Percentiles rank a stretch among this genome's conserved stretches.
Evolutionary conservation across 1,140 invertebrate genomes (phyloP).

Genomic region (Camponotus floridanus): DNA sequence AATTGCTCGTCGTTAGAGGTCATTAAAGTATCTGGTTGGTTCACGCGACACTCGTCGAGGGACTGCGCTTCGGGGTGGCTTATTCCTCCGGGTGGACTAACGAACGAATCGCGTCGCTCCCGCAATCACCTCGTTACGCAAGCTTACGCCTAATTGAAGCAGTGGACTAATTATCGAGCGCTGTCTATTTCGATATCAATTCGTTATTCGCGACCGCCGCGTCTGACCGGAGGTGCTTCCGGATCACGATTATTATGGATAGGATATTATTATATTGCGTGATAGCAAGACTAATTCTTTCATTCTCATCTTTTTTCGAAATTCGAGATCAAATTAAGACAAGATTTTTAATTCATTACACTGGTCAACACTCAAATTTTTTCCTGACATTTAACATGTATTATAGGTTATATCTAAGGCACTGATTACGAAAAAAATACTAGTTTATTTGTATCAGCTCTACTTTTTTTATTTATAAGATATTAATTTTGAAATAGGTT

Average conservation of each 20-base stretch:
- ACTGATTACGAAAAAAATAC: too few relatives aligned
- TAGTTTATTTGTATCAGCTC: too few relatives aligned
- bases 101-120: conserved; percentile 67
- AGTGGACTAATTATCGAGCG: conserved; percentile 61
- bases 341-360: too few relatives aligned
- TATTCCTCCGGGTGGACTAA: conserved; percentile 62
- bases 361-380: too few relatives aligned
- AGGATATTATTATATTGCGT: too few relatives aligned
- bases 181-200: conserved; percentile 54
- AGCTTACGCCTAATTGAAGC: conserved; percentile 67
- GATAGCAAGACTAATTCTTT: too few relatives aligned
- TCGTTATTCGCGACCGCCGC: conserved; percentile 48
- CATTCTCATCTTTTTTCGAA: too few relatives aligned
- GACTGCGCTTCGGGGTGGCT: conserved; percentile 34
- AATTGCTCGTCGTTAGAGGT: conserved; percentile 84
- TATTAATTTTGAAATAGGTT: too few relatives aligned
- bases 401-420: too few relatives aligned
- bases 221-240: not conserved
- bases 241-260: conserved; percentile 2
- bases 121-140: conserved; percentile 72
- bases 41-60: conserved; percentile 73
- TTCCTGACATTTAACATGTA: too few relatives aligned
- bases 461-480: too few relatives aligned
- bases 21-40: conserved; percentile 85
- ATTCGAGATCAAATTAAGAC: too few relatives aligned